phyloP scores from a whole-genome alignment of 2,113 vertebrate species.

The Vicugna pacos region DNA sequence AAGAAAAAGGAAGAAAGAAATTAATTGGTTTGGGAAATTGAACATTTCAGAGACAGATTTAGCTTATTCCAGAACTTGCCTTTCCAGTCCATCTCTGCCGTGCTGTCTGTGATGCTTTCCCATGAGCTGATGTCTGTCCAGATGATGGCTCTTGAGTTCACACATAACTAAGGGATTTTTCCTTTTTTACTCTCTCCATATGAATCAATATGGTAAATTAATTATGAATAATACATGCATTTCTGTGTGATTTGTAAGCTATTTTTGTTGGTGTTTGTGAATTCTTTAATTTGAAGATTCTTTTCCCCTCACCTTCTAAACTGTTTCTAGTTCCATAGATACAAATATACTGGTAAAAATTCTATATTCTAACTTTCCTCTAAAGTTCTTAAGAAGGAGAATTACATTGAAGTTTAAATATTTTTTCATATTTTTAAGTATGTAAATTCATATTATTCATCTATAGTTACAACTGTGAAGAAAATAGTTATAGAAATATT shows the following conservation, averaged over 20 bases:
- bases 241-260: not conserved
- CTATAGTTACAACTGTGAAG: not conserved
- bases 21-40: not conserved
- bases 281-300: constrained; percentile 3
- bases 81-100: not conserved
- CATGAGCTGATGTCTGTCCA: not conserved
- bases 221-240: not conserved
- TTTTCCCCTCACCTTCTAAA: not conserved
- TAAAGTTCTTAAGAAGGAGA: not conserved
- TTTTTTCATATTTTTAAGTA: too few relatives aligned
- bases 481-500: not conserved
- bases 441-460: not conserved
- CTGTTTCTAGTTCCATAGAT: not conserved
- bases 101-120: not conserved
- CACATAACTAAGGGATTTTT: not conserved
- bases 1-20: not conserved
- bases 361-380: not conserved
- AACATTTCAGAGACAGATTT: not conserved
- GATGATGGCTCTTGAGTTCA: not conserved
- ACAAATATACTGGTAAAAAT: not conserved
- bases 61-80: rapidly evolving
- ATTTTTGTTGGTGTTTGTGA: not conserved
- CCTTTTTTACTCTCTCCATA: not conserved
- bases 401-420: not conserved
- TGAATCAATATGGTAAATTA: not conserved